These are phyloP conservation scores for Buphagus erythrorhynchus DNA, from an alignment of 2,797 vertebrate species.

Conservation along the genomic window DNA sequence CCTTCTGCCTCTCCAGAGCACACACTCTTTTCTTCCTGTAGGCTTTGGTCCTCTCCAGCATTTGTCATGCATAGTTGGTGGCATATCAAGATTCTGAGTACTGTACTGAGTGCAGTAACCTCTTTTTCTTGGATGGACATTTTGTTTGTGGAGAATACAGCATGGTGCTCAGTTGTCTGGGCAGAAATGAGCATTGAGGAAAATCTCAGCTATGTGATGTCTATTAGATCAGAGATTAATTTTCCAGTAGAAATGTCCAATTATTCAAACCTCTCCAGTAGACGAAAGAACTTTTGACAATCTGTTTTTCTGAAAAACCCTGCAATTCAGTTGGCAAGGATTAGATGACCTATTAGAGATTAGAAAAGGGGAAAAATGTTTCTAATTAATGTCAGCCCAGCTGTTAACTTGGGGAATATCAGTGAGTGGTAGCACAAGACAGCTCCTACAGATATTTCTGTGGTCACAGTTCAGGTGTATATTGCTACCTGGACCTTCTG, in stretches of 20 bases:
- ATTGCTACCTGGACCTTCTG: not conserved
- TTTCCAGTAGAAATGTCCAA: slow-evolving; percentile 42
- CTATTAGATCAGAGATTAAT: slow-evolving; percentile 31
- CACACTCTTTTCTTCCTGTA: not conserved
- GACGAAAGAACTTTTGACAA: slow-evolving; percentile 34
- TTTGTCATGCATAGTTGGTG: slow-evolving; percentile 61
- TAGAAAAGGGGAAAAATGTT: not conserved
- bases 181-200: slow-evolving; percentile 13
- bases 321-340: not conserved
- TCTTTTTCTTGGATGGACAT: slow-evolving; percentile 67
- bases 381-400: slow-evolving; percentile 31
- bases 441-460: not conserved
- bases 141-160: slow-evolving; percentile 57
- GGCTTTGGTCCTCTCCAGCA: slow-evolving; percentile 35
- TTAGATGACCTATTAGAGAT: slow-evolving; percentile 32
- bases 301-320: slow-evolving; percentile 42
- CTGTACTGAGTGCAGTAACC: slow-evolving; percentile 18
- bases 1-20: slow-evolving; percentile 12
- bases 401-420: not conserved
- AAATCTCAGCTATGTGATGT: slow-evolving; percentile 55
- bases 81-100: slow-evolving; percentile 50
- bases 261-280: slow-evolving; percentile 36
- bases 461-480: not conserved
- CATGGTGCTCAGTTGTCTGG: slow-evolving; percentile 24
- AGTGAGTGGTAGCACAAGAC: not conserved